phyloP scores from a whole-genome alignment of 1,140 invertebrate genomes.

The Tetranychus cinnabarinus region DNA sequence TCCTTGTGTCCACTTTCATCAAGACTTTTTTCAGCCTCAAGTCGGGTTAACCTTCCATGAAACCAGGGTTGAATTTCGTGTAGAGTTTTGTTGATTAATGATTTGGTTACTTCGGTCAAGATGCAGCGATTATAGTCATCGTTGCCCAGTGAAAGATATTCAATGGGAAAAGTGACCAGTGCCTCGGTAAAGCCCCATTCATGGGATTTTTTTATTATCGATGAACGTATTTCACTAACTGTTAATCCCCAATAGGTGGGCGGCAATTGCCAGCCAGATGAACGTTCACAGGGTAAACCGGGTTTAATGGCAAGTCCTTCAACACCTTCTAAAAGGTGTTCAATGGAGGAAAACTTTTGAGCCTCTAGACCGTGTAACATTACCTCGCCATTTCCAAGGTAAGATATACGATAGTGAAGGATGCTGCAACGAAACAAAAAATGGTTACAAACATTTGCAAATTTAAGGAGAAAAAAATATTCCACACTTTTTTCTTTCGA shows the following conservation, averaged over 20 bases:
- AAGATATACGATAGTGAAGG: constrained; percentile 16
- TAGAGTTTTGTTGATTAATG: constrained; percentile 16
- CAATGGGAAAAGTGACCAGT: not conserved
- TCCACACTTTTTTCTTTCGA: too few relatives aligned
- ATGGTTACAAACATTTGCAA: not conserved
- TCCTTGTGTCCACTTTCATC: constrained; percentile 15
- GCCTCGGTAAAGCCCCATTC: constrained; percentile 14
- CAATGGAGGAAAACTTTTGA: constrained; percentile 14
- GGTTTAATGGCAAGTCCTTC: constrained; percentile 17
- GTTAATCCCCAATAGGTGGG: constrained; percentile 25
- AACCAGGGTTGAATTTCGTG: constrained; percentile 18
- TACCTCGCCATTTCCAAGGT: constrained; percentile 12
- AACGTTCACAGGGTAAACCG: constrained; percentile 18
- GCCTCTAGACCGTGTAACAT: constrained; percentile 13
- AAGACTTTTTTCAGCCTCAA: constrained; percentile 14
- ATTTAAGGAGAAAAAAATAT: too few relatives aligned
- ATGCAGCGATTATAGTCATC: constrained; percentile 1
- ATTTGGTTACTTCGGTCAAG: constrained; percentile 4
- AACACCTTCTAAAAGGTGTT: constrained; percentile 14
- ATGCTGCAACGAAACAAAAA: constrained; percentile 9
- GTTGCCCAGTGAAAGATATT: not conserved
- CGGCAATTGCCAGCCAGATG: constrained; percentile 16
- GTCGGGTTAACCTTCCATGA: constrained; percentile 14
- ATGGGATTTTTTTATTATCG: constrained; percentile 19
- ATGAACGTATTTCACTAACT: constrained; percentile 20